Evolutionary conservation across 2,113 vertebrate genomes (phyloP), one percentile per base, ranked within the genome.

Genomic region (Strix uralensis): DNA sequence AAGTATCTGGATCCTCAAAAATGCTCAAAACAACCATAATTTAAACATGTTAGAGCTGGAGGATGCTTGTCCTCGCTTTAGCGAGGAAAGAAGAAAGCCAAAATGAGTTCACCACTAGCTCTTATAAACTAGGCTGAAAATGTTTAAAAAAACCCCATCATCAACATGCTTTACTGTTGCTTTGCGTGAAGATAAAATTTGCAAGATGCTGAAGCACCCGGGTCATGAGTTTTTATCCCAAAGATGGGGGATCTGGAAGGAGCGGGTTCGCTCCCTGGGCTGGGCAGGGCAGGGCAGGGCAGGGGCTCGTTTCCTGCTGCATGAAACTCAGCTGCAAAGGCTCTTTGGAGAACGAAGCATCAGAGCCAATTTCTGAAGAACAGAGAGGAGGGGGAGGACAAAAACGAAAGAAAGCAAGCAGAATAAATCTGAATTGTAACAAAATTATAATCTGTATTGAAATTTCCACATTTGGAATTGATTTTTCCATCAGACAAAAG

Each of bases 381-480:
- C 42, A 69, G 61, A 74, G 90, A 14, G 51, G 38, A 69, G 61
- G 23, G 40, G 57, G 75, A 67, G 38, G 57, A 47, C n/a, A 32
- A 47, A 78, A 55, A n/a, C 7, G 29, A 29, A 82, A 88, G 62
- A 3, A 46, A 83, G 26, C 18, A 34, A 62, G 59, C 25, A 49
- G 61, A 91, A 96, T 71, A 81, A 92, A 72, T 89, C 61, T 44
- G 83, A 92, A 81, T 44, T 71, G 81, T 47, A 74, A 52, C 44
- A 79, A 61, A 92, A 85, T 65, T 69, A 40, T 10, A 49, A 69
- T 30, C 44, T 34, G 90, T 2, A 92, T 72, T 95, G 91, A 94
- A 86, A 95, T 61, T 34, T 36, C 47, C 70, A 79, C 95, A 92
- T 95, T 97, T 97, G 97, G 95, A 85, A 94, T 4, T 71, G 58